These are phyloP conservation scores for Gnathonemus echidnorhynchus DNA, from an alignment of 2,113 vertebrate species.

Conservation along the genomic window DNA sequence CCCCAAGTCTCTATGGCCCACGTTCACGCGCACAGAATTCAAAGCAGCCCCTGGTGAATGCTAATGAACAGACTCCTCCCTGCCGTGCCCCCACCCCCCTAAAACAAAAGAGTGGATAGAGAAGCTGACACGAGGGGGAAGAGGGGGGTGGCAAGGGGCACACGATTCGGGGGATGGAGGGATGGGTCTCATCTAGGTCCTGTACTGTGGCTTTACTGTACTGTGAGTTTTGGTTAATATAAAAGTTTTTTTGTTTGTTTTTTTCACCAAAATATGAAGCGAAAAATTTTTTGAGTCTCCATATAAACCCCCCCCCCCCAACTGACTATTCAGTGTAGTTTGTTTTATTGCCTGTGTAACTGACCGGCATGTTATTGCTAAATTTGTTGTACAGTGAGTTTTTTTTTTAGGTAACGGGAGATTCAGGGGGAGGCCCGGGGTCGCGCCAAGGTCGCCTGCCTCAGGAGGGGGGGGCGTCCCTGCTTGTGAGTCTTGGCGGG, in stretches of 20 bases:
- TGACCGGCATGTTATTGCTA: neutral
- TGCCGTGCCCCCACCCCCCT: neutral
- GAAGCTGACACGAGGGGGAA: neutral
- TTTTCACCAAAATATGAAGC: neutral
- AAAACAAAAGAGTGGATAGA: neutral
- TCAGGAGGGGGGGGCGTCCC: neutral
- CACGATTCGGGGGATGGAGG: neutral
- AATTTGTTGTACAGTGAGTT: neutral
- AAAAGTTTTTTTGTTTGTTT: neutral
- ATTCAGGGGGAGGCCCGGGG: neutral
- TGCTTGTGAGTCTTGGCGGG: neutral
- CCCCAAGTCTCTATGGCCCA: neutral
- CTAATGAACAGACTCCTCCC: neutral
- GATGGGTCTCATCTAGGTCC: neutral
- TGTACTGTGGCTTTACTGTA: neutral
- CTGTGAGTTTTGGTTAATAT: neutral
- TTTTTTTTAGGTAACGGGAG: neutral
- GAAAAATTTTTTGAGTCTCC: neutral
- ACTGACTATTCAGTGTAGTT: neutral
- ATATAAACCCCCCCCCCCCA: neutral
- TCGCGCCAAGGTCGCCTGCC: neutral
- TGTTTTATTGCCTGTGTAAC: neutral
- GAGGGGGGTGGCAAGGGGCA: neutral
- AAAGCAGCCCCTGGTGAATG: neutral
- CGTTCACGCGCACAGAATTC: conserved; percentile 9